Conservation (phyloP, 1,140 invertebrate species). For the Spodoptera litura region DNA sequence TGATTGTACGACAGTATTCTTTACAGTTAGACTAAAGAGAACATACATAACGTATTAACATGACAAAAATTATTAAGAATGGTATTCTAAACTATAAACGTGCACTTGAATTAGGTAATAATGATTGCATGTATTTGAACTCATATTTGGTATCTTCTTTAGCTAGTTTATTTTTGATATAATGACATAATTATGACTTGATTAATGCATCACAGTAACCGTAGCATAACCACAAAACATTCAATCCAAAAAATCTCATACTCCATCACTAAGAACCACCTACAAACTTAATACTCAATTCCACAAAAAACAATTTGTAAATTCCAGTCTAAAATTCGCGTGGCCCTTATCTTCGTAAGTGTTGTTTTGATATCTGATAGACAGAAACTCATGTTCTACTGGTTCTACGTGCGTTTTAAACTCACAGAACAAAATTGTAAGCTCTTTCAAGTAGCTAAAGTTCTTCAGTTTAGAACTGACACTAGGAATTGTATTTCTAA, state of each 20-base stretch:
- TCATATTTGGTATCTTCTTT: too few species aligned
- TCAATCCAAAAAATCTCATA: too few species aligned
- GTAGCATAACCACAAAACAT: too few species aligned
- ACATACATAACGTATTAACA: too few species aligned
- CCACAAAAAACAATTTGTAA: background rate
- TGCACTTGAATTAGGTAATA: too few species aligned
- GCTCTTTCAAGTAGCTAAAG: background rate
- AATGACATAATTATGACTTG: too few species aligned
- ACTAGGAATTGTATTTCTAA: background rate
- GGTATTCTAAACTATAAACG: too few species aligned
- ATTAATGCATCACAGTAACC: too few species aligned
- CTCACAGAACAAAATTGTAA: background rate
- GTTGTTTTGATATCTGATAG: conserved; percentile 21
- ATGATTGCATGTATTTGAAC: too few species aligned
- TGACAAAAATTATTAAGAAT: too few species aligned
- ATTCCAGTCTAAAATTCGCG: conserved; percentile 1
- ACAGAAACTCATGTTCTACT: background rate
- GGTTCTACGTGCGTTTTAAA: conserved; percentile 19
- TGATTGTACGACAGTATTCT: background rate
- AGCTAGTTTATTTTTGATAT: too few species aligned
- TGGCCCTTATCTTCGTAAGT: conserved; percentile 24
- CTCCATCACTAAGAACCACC: background rate
- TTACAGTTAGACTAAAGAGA: too few species aligned
- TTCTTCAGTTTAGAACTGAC: background rate
- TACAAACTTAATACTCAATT: background rate